phyloP scores from a whole-genome alignment of 1,140 invertebrate genomes.

The Papilio helenus region DNA sequence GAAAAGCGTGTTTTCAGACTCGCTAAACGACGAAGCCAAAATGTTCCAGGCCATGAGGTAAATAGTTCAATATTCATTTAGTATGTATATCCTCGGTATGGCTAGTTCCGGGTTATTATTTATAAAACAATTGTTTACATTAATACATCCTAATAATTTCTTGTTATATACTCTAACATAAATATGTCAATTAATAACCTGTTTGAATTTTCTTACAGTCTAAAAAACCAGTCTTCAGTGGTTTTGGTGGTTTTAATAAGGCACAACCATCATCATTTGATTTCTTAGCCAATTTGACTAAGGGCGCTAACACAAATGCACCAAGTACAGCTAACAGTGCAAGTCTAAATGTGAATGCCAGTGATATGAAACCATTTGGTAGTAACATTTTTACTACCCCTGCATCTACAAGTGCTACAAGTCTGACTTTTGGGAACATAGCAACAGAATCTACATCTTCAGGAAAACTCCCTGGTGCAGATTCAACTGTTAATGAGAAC shows the following conservation, averaged over 20 bases:
- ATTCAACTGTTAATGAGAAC: conserved; percentile 58
- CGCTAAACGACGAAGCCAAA: conserved; percentile 86
- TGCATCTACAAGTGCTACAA: conserved; percentile 34
- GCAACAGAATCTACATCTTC: conserved; percentile 39
- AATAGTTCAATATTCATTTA: neutral
- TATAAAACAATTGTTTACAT: neutral
- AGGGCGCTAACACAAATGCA: conserved; percentile 59
- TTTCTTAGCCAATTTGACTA: conserved; percentile 83
- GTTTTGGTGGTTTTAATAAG: conserved; percentile 86
- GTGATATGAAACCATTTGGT: conserved; percentile 43
- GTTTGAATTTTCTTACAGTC: conserved; percentile 69
- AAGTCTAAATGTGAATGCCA: conserved; percentile 50
- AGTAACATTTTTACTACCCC: conserved; percentile 40
- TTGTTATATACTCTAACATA: conserved; percentile 10
- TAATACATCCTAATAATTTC: neutral
- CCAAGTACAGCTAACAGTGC: conserved; percentile 50
- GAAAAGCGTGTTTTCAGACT: conserved; percentile 90
- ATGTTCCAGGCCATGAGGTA: conserved; percentile 58
- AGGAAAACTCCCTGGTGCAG: conserved; percentile 50
- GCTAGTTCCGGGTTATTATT: neutral
- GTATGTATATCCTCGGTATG: too few relatives aligned
- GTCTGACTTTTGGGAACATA: conserved; percentile 30
- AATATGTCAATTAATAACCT: conserved; percentile 37
- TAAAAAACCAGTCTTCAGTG: conserved; percentile 85
- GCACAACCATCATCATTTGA: conserved; percentile 82